Base-by-base conservation (phyloP, 1,140 invertebrate genomes). In the Branchinecta lindahli region DNA sequence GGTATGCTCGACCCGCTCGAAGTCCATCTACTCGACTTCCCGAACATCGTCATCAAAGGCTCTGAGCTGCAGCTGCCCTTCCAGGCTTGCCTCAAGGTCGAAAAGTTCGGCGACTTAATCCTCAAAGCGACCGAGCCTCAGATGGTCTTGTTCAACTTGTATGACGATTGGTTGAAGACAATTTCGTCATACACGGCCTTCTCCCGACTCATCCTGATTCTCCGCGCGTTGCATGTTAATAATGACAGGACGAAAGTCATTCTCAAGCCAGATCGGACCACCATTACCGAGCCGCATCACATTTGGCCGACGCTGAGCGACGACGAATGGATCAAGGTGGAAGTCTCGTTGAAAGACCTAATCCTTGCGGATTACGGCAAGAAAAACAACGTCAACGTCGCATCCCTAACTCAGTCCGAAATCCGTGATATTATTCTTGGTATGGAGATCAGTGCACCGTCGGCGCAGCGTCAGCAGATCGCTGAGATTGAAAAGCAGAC, bases 401-500 rank as follows among this genome's bases (percentile, higher is more conserved):
- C 94, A 0, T 99, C 96, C 0, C 81, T 99, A 10, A 99, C 96
- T 0, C 96, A 99, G 77, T 98, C 95, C 0, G 96, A 99, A 83
- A 98, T 99, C 75, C 87, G 96, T 71, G 97, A 99, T 79, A 99
- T 99, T 72, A 98, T 99, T 76, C 83, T 99, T 44, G 97, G 97
- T 77, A 99, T 99, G 96, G 97, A 99, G 81, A 99, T 99, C 72
- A 96, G 93, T 46, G 96, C 97, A 0, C 97, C 97, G 0, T 98
- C 94, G 0, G 94, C 95, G 0, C 96, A 99, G 78, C 83, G 97
- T 67, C 96, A 99, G 79, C 96, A 99, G 80, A 99, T 99, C 74
- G 96, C 96, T 3, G 97, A 99, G 80, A 99, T 99, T 75, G 97
- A 99, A 79, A 99, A 99, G 78, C 96, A 99, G 81, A 99, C 96